These are phyloP conservation scores for Dallia pectoralis DNA, from an alignment of 2,797 vertebrate species.

Conservation along the genomic window DNA sequence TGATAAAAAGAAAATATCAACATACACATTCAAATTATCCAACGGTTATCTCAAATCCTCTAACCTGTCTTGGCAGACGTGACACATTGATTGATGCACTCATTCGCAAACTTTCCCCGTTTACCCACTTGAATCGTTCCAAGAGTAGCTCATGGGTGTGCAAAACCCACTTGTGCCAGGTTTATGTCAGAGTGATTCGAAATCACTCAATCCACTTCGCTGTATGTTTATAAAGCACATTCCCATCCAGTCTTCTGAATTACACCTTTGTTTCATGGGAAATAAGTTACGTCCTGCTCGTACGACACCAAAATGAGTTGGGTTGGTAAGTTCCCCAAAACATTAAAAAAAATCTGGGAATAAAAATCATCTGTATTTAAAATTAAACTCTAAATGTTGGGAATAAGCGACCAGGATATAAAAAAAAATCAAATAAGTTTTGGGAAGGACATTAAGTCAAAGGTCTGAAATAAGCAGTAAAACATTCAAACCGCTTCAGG, in stretches of 20 bases:
- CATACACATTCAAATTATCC: slow-evolving; percentile 22
- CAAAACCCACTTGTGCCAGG: neutral
- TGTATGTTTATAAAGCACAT: neutral
- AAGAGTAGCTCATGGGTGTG: neutral
- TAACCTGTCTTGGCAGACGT: slow-evolving; percentile 33
- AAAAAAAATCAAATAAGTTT: neutral
- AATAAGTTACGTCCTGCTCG: neutral
- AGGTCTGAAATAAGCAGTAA: slow-evolving; percentile 38
- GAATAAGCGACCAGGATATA: slow-evolving; percentile 27
- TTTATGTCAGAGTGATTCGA: neutral
- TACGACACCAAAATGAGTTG: neutral
- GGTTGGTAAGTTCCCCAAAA: slow-evolving; percentile 20
- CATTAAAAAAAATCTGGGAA: slow-evolving; percentile 9
- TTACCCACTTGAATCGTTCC: neutral
- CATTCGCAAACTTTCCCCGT: neutral
- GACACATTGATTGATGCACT: slow-evolving; percentile 5
- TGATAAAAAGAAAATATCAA: slow-evolving; percentile 18
- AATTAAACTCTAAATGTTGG: neutral
- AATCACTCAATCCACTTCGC: too few relatives aligned
- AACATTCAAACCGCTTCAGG: slow-evolving; percentile 7
- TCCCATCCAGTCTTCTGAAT: neutral
- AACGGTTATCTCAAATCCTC: slow-evolving; percentile 1
- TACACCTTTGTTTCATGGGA: neutral
- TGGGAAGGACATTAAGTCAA: slow-evolving; percentile 9
- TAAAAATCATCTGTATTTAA: neutral